Percentiles rank a stretch among this genome's conserved stretches.
Evolutionary conservation across 2,797 vertebrate genomes (phyloP).

Genomic region (Sus cebifrons): DNA sequence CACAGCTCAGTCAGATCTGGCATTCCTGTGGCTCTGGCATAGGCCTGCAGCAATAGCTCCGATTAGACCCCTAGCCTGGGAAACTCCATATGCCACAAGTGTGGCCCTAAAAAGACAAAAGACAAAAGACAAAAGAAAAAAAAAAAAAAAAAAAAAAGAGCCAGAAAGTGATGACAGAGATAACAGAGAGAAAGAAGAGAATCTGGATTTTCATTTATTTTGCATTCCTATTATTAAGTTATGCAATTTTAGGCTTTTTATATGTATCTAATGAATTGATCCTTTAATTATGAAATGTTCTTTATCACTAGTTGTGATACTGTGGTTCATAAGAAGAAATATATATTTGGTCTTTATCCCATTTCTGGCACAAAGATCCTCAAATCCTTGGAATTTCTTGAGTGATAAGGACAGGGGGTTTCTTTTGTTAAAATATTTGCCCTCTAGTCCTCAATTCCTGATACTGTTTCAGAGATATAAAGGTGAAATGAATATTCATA

Average conservation of each 20-base stretch:
- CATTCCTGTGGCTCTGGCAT: too few relatives aligned
- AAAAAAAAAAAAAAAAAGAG: too few relatives aligned
- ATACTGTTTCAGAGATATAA: neutral
- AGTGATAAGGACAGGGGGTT: neutral
- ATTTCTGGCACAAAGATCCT: neutral
- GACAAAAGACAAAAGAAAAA: too few relatives aligned
- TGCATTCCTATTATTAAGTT: neutral
- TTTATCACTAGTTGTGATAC: neutral
- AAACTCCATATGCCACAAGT: too few relatives aligned
- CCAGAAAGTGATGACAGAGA: neutral
- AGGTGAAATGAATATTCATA: neutral
- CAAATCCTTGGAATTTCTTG: neutral
- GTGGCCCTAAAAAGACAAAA: too few relatives aligned
- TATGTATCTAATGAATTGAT: neutral
- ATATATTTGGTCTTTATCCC: neutral
- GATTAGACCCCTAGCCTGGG: too few relatives aligned
- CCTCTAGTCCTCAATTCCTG: neutral
- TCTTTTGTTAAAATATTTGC: neutral
- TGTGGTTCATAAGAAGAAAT: neutral
- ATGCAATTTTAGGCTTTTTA: neutral
- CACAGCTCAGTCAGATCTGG: too few relatives aligned
- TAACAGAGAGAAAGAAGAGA: neutral
- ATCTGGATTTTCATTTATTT: neutral
- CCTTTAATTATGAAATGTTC: neutral
- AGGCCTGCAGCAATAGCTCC: too few relatives aligned